phyloP scores from a whole-genome alignment of 2,797 vertebrate genomes.

The Rhinella marina region DNA sequence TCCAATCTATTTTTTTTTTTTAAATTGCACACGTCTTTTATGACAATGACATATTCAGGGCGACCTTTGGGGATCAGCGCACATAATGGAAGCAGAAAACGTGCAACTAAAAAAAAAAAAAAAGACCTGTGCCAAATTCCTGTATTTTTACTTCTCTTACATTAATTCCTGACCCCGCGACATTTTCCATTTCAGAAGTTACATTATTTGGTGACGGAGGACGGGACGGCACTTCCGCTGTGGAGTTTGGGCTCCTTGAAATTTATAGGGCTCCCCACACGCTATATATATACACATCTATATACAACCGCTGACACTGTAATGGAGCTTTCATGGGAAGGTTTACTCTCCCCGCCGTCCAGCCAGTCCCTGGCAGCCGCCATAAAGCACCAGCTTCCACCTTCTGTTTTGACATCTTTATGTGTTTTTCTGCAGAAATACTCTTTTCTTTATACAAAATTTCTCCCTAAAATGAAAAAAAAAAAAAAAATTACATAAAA shows the following conservation, averaged over 20 bases:
- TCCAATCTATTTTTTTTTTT: too few relatives aligned
- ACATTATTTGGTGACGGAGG: neutral
- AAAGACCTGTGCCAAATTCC: neutral
- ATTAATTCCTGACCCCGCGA: neutral
- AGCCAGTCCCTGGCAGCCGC: constrained; percentile 20
- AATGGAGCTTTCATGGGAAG: constrained; percentile 27
- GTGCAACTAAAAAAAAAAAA: neutral
- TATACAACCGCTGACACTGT: constrained; percentile 25
- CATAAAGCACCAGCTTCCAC: constrained; percentile 17
- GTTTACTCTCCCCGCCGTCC: neutral
- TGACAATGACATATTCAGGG: too few relatives aligned
- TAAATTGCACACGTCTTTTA: too few relatives aligned
- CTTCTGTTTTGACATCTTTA: constrained; percentile 28
- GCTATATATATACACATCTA: constrained; percentile 1
- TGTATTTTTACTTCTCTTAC: neutral
- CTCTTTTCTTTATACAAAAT: neutral
- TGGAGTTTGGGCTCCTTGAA: neutral
- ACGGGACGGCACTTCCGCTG: neutral
- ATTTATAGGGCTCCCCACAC: constrained; percentile 23
- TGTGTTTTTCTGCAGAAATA: neutral
- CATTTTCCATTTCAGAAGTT: constrained; percentile 49
- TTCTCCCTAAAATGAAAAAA: neutral
- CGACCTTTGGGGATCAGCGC: too few relatives aligned
- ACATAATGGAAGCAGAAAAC: too few relatives aligned
- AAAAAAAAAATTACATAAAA: neutral